phyloP scores from a whole-genome alignment of 2,888 invertebrate genomes.

The Parnassius glacialis region DNA sequence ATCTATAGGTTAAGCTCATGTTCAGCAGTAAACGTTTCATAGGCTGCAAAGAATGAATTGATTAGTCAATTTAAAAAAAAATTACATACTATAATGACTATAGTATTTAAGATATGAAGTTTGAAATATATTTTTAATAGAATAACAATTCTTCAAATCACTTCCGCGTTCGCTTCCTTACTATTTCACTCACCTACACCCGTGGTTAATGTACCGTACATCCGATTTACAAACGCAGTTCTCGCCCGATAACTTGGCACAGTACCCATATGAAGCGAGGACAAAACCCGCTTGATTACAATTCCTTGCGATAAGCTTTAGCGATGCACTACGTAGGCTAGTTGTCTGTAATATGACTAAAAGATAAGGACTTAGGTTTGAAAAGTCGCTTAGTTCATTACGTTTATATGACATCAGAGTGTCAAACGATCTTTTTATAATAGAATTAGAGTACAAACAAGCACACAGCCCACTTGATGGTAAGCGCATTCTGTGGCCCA shows the following conservation, averaged over 20 bases:
- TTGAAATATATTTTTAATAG: neutral
- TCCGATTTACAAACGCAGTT: constrained; percentile 25
- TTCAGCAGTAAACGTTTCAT: no score
- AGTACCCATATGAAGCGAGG: constrained; percentile 9
- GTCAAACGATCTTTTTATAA: no score
- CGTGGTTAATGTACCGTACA: constrained; percentile 35
- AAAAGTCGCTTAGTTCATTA: no score
- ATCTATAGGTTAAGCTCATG: no score
- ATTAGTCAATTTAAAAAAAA: no score
- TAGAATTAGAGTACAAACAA: no score
- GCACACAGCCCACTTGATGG: no score
- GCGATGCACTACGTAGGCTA: constrained; percentile 14
- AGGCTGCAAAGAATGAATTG: no score
- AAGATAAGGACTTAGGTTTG: no score
- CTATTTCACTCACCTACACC: constrained; percentile 12
- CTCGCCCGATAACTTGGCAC: constrained; percentile 27
- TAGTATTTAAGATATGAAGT: neutral
- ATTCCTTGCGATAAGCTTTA: constrained; percentile 22
- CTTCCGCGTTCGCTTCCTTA: constrained; percentile 8
- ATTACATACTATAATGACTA: neutral
- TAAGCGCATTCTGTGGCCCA: no score
- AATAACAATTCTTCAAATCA: no score
- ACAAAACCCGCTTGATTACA: constrained; percentile 11
- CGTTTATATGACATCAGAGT: no score
- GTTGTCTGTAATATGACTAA: constrained; percentile 4